Percentiles rank a stretch among this genome's conserved stretches.
Conservation (phyloP, 1,140 invertebrate species). For the Sarcophaga peregrina region DNA sequence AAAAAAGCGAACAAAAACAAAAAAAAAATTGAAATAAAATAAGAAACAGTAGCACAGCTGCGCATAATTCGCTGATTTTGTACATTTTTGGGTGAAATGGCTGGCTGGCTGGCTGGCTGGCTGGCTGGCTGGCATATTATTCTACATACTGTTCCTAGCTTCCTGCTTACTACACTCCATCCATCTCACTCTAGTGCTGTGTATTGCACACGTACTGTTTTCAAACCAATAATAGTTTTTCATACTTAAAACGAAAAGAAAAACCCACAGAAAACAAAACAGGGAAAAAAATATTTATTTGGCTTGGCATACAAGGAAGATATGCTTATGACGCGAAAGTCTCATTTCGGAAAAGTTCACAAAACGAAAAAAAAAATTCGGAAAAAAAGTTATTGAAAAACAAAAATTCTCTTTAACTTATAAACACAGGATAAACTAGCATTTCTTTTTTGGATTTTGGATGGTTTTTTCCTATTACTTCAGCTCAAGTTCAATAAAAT, state of each 20-base stretch:
- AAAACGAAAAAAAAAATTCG: slow-evolving; percentile 4
- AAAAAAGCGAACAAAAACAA: too few relatives aligned
- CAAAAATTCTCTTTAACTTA: background rate
- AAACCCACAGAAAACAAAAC: background rate
- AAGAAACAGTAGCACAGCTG: slow-evolving; percentile 37
- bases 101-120: too few relatives aligned
- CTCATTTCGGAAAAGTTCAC: background rate
- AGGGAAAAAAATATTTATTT: background rate
- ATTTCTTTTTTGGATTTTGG: background rate
- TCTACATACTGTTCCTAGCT: background rate
- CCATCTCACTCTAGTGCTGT: background rate
- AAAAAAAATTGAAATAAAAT: background rate
- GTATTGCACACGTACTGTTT: background rate
- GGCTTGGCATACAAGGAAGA: slow-evolving; percentile 18
- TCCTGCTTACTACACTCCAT: background rate
- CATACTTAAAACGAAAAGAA: background rate
- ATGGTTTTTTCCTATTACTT: background rate
- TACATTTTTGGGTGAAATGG: slow-evolving; percentile 40
- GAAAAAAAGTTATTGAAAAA: background rate
- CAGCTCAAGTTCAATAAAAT: slow-evolving; percentile 18
- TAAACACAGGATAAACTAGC: slow-evolving; percentile 18
- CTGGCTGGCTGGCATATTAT: background rate
- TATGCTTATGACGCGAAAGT: slow-evolving; percentile 40
- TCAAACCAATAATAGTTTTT: slow-evolving; percentile 30
- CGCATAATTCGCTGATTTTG: slow-evolving; percentile 40